Conservation (phyloP, 2,113 vertebrate species). For the Marmota flaviventris region DNA sequence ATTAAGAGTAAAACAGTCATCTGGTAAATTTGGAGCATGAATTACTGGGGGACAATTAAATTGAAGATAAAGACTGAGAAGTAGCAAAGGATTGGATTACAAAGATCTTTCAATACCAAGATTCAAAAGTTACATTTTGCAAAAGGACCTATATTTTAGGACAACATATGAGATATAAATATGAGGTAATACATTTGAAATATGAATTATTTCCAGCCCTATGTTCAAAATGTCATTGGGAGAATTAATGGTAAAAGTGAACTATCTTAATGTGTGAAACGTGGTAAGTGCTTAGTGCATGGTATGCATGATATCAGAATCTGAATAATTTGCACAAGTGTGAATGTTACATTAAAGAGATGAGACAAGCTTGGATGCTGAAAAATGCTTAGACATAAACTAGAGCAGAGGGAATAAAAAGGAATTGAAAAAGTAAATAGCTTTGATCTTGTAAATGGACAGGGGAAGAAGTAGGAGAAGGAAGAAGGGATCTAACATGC, state of each 20-base stretch:
- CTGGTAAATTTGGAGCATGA: background rate
- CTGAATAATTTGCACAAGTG: background rate
- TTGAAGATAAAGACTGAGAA: background rate
- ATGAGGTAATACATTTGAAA: background rate
- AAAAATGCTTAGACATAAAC: background rate
- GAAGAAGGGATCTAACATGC: background rate
- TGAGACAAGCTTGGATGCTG: no score
- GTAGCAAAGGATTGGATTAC: background rate
- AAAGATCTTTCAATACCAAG: background rate
- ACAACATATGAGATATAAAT: background rate
- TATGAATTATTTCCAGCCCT: background rate
- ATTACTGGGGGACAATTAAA: background rate
- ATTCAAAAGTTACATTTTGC: conserved; percentile 5
- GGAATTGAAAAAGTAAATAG: background rate
- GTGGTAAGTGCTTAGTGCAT: background rate
- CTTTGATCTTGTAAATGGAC: background rate
- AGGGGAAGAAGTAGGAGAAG: background rate
- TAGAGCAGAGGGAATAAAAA: background rate
- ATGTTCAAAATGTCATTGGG: background rate
- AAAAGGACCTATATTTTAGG: background rate
- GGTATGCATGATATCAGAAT: background rate
- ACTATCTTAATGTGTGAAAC: background rate
- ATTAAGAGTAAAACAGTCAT: background rate
- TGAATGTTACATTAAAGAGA: background rate
- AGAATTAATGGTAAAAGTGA: background rate